These are phyloP conservation scores for Aethina tumida DNA, from an alignment of 1,140 invertebrate species.

Conservation along the genomic window DNA sequence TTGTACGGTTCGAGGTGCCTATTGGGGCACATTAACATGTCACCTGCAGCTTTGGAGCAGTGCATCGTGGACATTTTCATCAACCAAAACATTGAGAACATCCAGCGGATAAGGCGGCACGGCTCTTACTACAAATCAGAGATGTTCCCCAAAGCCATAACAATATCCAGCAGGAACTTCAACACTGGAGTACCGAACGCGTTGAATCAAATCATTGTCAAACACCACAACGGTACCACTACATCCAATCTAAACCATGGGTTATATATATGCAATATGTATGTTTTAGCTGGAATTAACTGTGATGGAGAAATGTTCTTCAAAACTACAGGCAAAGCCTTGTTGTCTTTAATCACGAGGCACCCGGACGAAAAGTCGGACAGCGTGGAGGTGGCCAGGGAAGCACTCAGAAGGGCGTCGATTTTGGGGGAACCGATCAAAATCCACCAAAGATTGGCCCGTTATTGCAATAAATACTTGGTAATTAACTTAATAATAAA, in stretches of 20 bases:
- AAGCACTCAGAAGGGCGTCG: constrained; percentile 57
- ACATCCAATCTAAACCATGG: not conserved
- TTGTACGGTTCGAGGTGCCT: constrained; percentile 29
- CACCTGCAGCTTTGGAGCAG: constrained; percentile 31
- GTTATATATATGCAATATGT: no score
- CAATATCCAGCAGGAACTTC: constrained; percentile 27
- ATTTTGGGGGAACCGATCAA: constrained; percentile 59
- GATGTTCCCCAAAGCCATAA: constrained; percentile 27
- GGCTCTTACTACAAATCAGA: constrained; percentile 24
- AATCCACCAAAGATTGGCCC: constrained; percentile 54
- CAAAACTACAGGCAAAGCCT: constrained; percentile 52
- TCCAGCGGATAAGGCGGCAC: constrained; percentile 23
- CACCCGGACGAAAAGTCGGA: constrained; percentile 49
- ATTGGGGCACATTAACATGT: constrained; percentile 33
- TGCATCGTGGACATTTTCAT: constrained; percentile 30
- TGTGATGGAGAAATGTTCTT: constrained; percentile 61
- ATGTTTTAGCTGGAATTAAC: constrained; percentile 46
- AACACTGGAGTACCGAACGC: constrained; percentile 30
- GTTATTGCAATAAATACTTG: constrained; percentile 56
- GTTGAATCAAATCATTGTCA: constrained; percentile 30
- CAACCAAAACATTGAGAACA: constrained; percentile 28
- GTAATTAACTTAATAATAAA: constrained; percentile 35
- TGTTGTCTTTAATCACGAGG: constrained; percentile 44
- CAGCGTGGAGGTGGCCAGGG: constrained; percentile 53
- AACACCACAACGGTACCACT: constrained; percentile 26